Conservation (phyloP, 2,797 vertebrate species). For the Acomys russatus region DNA sequence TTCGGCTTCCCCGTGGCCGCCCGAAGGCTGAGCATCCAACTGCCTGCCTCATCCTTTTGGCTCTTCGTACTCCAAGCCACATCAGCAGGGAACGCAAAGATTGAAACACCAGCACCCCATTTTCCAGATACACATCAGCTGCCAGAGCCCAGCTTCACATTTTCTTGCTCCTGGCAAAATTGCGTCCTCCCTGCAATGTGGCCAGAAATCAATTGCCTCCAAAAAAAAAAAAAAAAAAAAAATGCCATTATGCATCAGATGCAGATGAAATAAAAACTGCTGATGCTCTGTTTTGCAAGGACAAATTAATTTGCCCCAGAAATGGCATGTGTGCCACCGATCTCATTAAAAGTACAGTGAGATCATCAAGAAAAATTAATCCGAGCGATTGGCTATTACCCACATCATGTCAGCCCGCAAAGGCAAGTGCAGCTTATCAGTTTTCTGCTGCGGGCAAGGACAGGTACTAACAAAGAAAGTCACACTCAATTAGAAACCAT, state of each 20-base stretch:
- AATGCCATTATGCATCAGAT: slow-evolving; percentile 67
- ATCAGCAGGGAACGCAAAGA: neutral
- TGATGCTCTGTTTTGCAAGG: slow-evolving; percentile 83
- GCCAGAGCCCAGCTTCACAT: slow-evolving; percentile 64
- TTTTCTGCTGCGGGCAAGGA: slow-evolving; percentile 82
- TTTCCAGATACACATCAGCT: slow-evolving; percentile 61
- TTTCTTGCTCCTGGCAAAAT: slow-evolving; percentile 80
- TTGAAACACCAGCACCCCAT: neutral
- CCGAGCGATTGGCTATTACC: slow-evolving; percentile 75
- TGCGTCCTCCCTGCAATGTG: slow-evolving; percentile 53
- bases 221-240: too few relatives aligned
- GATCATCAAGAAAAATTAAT: slow-evolving; percentile 83
- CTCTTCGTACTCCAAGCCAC: slow-evolving; percentile 44
- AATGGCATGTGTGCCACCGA: slow-evolving; percentile 60
- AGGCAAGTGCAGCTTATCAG: slow-evolving; percentile 73
- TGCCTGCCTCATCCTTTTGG: slow-evolving; percentile 19
- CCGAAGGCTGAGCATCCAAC: neutral
- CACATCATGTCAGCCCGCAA: slow-evolving; percentile 52
- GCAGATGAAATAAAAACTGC: slow-evolving; percentile 82
- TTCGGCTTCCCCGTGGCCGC: neutral
- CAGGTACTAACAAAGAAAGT: slow-evolving; percentile 75
- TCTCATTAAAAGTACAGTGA: slow-evolving; percentile 79
- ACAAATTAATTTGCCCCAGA: slow-evolving; percentile 85
- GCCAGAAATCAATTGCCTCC: slow-evolving; percentile 71
- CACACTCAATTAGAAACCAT: slow-evolving; percentile 77